phyloP scores from a whole-genome alignment of 2,797 vertebrate species.

The Pseudotriccus pelzelni region DNA sequence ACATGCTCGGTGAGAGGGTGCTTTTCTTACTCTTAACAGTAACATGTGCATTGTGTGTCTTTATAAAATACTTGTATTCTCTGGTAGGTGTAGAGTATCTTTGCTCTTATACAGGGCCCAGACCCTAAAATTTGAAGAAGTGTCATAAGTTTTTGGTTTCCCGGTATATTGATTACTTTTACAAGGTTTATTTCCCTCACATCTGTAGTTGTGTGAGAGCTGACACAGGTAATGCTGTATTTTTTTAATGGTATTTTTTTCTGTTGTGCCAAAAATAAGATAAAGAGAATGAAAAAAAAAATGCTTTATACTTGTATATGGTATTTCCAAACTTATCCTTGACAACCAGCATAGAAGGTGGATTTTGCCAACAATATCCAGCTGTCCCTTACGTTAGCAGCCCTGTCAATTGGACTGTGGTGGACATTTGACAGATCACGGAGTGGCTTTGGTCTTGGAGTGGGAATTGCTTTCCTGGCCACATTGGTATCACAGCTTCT shows the following conservation, averaged over 20 bases:
- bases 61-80: background rate
- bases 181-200: background rate
- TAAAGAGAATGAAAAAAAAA: background rate
- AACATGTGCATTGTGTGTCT: slow-evolving; percentile 25
- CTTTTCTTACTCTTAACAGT: slow-evolving; percentile 46
- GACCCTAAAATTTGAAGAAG: background rate
- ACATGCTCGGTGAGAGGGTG: background rate
- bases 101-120: background rate
- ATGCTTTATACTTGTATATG: background rate
- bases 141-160: background rate
- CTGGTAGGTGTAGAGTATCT: background rate
- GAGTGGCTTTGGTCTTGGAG: slow-evolving; percentile 90
- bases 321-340: slow-evolving; percentile 74
- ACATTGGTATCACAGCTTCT: slow-evolving; percentile 90
- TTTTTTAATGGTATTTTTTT: background rate
- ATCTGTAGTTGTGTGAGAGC: background rate
- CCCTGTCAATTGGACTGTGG: slow-evolving; percentile 93
- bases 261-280: background rate
- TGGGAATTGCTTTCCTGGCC: slow-evolving; percentile 90
- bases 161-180: background rate
- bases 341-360: slow-evolving; percentile 87
- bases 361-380: slow-evolving; percentile 97
- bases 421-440: slow-evolving; percentile 96
- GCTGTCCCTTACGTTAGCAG: slow-evolving; percentile 92
- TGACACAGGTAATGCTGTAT: background rate